Percentiles rank a stretch among this genome's conserved stretches.
Conservation (phyloP, 2,797 vertebrate genomes). For the Petrocephalus sullivani region DNA sequence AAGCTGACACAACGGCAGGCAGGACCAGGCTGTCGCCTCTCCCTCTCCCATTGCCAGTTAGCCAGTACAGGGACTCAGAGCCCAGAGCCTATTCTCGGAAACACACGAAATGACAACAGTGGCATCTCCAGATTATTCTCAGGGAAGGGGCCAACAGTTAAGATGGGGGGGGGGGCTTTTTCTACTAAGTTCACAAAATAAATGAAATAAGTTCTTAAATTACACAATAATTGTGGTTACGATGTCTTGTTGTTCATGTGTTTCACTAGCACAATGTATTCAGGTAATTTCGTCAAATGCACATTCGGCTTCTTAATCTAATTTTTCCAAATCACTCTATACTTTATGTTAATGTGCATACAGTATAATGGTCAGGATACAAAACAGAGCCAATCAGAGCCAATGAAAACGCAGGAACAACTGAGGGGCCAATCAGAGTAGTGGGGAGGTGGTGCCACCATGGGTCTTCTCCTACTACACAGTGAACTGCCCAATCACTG, state of each 20-base stretch:
- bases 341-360: neutral
- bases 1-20: neutral
- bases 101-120: neutral
- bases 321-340: neutral
- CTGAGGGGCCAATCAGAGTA: neutral
- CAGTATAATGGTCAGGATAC: neutral
- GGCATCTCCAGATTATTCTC: neutral
- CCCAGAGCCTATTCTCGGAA: neutral
- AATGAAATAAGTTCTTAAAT: neutral
- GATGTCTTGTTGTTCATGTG: neutral
- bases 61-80: neutral
- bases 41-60: neutral
- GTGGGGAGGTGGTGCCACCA: neutral
- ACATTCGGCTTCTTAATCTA: neutral
- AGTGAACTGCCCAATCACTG: neutral
- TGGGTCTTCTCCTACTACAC: neutral
- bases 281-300: neutral
- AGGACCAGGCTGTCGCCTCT: rapidly evolving
- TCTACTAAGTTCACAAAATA: neutral
- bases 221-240: neutral
- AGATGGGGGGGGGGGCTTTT: neutral
- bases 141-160: neutral
- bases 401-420: neutral
- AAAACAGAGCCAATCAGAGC: neutral
- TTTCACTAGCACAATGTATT: neutral